Conservation (phyloP, 1,140 invertebrate genomes). For the Macrobrachium rosenbergii region DNA sequence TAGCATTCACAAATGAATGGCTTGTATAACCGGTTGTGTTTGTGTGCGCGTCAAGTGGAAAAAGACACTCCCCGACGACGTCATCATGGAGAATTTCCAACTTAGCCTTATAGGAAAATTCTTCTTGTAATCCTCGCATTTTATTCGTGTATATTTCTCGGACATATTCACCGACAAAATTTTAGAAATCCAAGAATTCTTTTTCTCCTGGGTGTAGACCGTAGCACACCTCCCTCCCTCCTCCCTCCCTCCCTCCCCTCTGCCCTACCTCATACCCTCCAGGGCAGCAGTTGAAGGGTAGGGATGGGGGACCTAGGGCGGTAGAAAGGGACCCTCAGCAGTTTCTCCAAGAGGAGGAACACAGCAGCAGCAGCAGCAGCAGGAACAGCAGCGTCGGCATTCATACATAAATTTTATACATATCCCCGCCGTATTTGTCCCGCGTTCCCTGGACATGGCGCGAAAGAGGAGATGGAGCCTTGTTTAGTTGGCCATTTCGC, state of each 20-base stretch:
- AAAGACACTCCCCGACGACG: background rate
- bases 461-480: constrained; percentile 60
- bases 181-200: constrained; percentile 51
- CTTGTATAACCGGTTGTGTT: no score
- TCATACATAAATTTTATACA: constrained; percentile 62
- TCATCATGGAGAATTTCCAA: background rate
- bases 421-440: constrained; percentile 60
- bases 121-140: constrained; percentile 19
- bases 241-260: background rate
- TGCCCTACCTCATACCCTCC: background rate
- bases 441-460: constrained; percentile 53
- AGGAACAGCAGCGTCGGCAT: constrained; percentile 32
- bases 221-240: background rate
- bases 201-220: constrained; percentile 29
- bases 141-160: constrained; percentile 55
- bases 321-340: background rate
- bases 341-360: background rate
- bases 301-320: constrained; percentile 7
- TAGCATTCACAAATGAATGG: no score
- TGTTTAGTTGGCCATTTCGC: constrained; percentile 64
- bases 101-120: background rate
- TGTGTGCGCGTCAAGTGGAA: no score
- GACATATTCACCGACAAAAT: constrained; percentile 58
- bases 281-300: background rate
- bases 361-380: background rate